Percentiles rank a stretch among this genome's conserved stretches.
phyloP scores from a whole-genome alignment of 2,113 vertebrate genomes.

The Phylloscopus trochilus region DNA sequence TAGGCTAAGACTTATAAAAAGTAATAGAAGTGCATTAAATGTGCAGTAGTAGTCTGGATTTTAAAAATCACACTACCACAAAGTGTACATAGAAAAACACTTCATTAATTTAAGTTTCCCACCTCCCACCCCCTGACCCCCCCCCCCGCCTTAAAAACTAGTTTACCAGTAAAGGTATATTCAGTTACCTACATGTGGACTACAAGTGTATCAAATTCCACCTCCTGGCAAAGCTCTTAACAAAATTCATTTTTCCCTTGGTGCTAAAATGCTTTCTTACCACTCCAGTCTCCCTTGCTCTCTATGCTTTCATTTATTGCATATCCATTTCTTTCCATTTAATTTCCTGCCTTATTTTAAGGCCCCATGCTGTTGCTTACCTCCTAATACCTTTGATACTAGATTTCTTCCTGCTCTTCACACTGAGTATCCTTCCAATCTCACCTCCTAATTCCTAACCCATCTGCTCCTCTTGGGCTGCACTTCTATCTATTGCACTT shows the following conservation, averaged over 20 bases:
- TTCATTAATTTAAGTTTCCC: not conserved
- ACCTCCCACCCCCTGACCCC: too few species aligned
- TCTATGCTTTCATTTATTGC: not conserved
- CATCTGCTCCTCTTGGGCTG: not conserved
- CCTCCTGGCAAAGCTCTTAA: not conserved
- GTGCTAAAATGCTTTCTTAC: not conserved
- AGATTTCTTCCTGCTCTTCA: not conserved
- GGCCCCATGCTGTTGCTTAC: not conserved
- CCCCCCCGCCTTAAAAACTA: not conserved
- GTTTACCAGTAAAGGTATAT: not conserved
- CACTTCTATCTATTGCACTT: not conserved
- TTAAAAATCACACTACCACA: not conserved
- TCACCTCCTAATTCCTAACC: not conserved
- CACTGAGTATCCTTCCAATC: not conserved
- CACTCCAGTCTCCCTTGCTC: not conserved
- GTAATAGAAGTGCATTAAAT: not conserved
- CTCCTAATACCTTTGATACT: not conserved
- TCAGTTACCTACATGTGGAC: not conserved
- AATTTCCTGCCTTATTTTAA: not conserved
- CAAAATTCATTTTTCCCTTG: not conserved
- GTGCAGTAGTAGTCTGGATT: not conserved
- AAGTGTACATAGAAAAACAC: not conserved
- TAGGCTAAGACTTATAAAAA: not conserved
- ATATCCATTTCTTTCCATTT: not conserved
- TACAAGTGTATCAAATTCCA: not conserved